Base-by-base conservation (phyloP, 2,888 invertebrate species). In the Phengaris arion region DNA sequence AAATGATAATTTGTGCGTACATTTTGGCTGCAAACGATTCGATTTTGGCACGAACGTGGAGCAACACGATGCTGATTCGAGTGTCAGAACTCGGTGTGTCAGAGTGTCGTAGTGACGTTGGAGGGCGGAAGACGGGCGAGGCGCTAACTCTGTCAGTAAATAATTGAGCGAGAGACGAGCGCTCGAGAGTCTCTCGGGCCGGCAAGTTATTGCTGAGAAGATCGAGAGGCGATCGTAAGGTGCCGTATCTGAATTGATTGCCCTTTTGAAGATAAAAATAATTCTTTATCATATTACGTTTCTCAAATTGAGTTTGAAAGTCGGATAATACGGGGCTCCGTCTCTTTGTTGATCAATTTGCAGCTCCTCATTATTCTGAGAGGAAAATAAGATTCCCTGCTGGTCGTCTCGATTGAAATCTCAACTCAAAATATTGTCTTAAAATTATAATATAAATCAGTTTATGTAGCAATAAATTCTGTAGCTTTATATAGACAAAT, bases 191-290 rank as follows among this genome's bases (percentile, higher is more conserved):
- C 72, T 72, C 72, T 72, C 54, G 54, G 54, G 72, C 22, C 52
- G 6, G 35, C 6, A 35, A 72, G 13, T 72, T 54, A 72, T 72
- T 72, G 72, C 72, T 10, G 54, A 15, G 51, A 22, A 72, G 54
- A 72, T 72, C 72, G 52, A 72, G 72, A 72, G 52, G 52, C 70
- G 52, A 72, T 54, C 72, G 45, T 72, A 45, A 72, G 15, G 48
- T 52, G 48, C 70, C 15, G 22, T 22, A 51, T 6, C 48, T 46
- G 52, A 35, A 22, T n/a, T 69, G 52, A 72, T 22, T 52, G 72
- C 22, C 51, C 72, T 54, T 72, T 35, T 54, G 52, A 35, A 70
- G 72, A 51, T 22, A 7, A 35, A 72, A 72, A 51, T 51, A 8
- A 70, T 52, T 64, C 35, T 54, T 15, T 54, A 54, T 72, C 72